Evolutionary conservation across 2,888 invertebrate species (phyloP).

Genomic region (Adela reaumurella): DNA sequence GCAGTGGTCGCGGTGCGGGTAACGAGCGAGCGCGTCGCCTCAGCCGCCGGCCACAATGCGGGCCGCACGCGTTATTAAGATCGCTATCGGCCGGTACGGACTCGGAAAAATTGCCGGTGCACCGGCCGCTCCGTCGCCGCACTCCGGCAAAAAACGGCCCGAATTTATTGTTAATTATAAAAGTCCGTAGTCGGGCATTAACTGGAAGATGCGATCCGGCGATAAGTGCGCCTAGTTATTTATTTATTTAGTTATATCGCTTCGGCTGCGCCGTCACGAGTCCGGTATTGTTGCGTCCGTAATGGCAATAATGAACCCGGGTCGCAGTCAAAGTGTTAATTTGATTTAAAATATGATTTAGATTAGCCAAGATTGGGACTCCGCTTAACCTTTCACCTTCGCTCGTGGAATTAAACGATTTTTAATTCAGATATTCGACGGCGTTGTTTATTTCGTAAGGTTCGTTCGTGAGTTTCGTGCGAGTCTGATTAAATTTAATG

Average conservation of each 20-base stretch:
- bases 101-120: slow-evolving; percentile 37
- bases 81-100: slow-evolving; percentile 31
- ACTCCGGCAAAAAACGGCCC: slow-evolving; percentile 46
- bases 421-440: not conserved
- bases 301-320: slow-evolving; percentile 53
- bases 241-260: slow-evolving; percentile 50
- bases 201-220: slow-evolving; percentile 41
- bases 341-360: slow-evolving; percentile 42
- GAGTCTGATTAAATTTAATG: no score
- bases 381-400: not conserved
- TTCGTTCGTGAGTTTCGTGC: no score
- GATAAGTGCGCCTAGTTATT: slow-evolving; percentile 52
- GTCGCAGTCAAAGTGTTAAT: slow-evolving; percentile 57
- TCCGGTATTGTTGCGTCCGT: slow-evolving; percentile 50
- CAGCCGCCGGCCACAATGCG: not conserved
- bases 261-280: slow-evolving; percentile 40
- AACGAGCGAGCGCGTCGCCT: not conserved
- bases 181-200: slow-evolving; percentile 49
- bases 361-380: not conserved
- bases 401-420: not conserved
- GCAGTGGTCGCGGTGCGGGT: not conserved
- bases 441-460: not conserved
- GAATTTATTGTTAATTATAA: slow-evolving; percentile 58
- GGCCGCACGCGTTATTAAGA: slow-evolving; percentile 37
- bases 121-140: slow-evolving; percentile 16